Evolutionary conservation across 2,888 invertebrate species (phyloP), one percentile per base, ranked within the genome.

Genomic region (Sesamia inferens): DNA sequence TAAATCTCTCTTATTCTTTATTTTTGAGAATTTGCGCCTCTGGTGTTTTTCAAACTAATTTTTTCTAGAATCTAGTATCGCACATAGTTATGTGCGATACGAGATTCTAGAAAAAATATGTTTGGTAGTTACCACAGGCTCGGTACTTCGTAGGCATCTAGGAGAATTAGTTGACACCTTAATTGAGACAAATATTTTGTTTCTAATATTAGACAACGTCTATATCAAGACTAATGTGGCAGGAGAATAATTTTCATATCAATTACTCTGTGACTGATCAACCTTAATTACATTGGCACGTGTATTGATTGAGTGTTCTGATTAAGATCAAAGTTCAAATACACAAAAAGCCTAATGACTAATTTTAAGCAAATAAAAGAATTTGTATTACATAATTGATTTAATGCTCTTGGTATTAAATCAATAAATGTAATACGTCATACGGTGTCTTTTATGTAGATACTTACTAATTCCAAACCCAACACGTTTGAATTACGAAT

Each of bases 271-370:
- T 61, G 19, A 68, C 48, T 62, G 14, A 61, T 61, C 24, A 22
- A 51, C 58, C 19, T 47, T 22, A 71, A 72, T 71, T 71, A 44
- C 19, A 61, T 39, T 47, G 51, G 22, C 51, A 47, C 42, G 24
- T 51, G 42, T 54, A 69, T 13, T 8, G 31, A 22, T 47, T 54
- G 5, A 10, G 4, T 8, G 31, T 51, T 19, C 39, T 66, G 19
- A 74, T 74, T 22, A 48, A 58, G 31, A 24, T 57, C 22, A 24
- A 24, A n/a, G 61, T 16, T 64, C 2, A 22, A 24, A 71, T n/a
- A 59, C 24, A 10, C 31, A n/a, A 57, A 54, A 22, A 14, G 14
- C 7, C 7, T 6, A 57, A 31, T 48, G 19, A 13, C 19, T 13
- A 24, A 2, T 48, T n/a, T 51, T 48, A 8, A n/a, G 14, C 1